These are phyloP conservation scores for Pachypanchax playfairii DNA, from an alignment of 2,113 vertebrate species.

Conservation along the genomic window DNA sequence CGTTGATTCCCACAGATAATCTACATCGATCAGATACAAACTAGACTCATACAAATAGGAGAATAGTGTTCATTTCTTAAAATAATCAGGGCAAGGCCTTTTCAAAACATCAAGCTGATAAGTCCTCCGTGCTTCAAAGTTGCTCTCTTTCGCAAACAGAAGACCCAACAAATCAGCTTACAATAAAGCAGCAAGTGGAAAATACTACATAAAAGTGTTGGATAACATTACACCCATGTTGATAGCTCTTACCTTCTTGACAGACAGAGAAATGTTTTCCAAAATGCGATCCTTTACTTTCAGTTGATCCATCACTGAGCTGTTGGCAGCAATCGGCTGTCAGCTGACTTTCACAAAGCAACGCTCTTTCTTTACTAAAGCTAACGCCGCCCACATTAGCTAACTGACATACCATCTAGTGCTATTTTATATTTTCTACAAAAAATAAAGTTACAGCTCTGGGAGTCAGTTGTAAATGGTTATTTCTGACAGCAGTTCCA, in stretches of 20 bases:
- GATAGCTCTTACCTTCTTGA: constrained; percentile 89
- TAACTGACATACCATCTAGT: constrained; percentile 22
- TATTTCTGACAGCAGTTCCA: neutral
- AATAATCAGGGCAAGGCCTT: constrained; percentile 18
- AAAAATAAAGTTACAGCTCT: neutral
- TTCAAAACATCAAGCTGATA: neutral
- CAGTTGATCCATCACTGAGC: constrained; percentile 87
- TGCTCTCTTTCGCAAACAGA: constrained; percentile 44
- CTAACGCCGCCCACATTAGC: constrained; percentile 48
- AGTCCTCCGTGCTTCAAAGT: constrained; percentile 39
- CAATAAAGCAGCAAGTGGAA: neutral
- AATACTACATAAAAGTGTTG: neutral
- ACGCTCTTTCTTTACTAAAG: constrained; percentile 55
- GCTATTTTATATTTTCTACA: neutral
- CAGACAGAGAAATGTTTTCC: constrained; percentile 94
- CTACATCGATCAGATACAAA: too few relatives aligned
- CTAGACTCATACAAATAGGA: too few relatives aligned
- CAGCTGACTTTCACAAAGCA: constrained; percentile 69
- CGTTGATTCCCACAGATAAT: too few relatives aligned
- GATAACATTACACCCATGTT: neutral
- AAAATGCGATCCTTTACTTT: constrained; percentile 96
- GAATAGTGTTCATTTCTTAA: neutral
- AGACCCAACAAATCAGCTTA: constrained; percentile 29
- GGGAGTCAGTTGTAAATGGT: neutral
- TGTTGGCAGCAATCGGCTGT: constrained; percentile 66